Conservation (phyloP, 2,113 vertebrate genomes). For the Scopus umbretta region DNA sequence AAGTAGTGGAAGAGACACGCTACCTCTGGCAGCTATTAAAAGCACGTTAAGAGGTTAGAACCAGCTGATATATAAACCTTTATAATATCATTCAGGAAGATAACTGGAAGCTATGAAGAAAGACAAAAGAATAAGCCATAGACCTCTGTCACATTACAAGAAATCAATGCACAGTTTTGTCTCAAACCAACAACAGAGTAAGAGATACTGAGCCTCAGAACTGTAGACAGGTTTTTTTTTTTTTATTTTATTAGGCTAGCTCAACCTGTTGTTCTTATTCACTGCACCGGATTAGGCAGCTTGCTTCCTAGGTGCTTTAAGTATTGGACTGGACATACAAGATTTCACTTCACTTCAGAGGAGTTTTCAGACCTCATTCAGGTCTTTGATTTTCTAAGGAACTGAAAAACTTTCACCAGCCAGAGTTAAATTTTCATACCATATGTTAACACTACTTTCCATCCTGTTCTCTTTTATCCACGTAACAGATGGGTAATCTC, state of each 20-base stretch:
- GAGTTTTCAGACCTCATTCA: neutral
- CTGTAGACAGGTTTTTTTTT: neutral
- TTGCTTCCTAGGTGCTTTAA: neutral
- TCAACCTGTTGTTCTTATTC: neutral
- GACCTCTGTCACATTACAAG: neutral
- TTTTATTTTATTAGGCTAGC: neutral
- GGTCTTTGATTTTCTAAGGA: neutral
- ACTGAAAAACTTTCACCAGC: neutral
- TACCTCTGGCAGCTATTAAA: slow-evolving; percentile 16
- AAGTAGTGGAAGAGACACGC: neutral
- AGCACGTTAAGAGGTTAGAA: neutral
- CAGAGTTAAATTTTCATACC: neutral
- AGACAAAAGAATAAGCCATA: neutral
- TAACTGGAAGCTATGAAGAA: neutral
- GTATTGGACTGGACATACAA: neutral
- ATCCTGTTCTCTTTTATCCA: neutral
- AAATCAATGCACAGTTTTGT: neutral
- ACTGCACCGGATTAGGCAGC: neutral
- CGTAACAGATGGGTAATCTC: neutral
- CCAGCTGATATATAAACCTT: neutral
- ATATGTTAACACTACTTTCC: neutral
- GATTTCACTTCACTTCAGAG: neutral
- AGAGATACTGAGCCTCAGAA: neutral
- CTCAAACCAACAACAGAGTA: neutral
- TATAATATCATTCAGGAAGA: neutral